phyloP scores from a whole-genome alignment of 2,113 vertebrate genomes.

The Gavialis gangeticus region DNA sequence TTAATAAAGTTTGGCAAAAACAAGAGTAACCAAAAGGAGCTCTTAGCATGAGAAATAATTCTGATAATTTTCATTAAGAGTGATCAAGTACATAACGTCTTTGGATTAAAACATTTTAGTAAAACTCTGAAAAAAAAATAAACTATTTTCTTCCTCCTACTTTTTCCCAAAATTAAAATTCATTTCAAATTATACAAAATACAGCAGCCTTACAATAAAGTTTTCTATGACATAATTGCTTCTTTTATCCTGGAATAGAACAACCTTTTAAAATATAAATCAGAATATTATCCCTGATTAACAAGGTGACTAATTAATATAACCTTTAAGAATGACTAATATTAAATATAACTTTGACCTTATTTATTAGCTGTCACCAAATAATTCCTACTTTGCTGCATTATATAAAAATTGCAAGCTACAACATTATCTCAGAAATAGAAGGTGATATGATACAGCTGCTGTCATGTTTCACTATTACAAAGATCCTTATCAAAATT shows the following conservation, averaged over 20 bases:
- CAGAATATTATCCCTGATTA: constrained; percentile 12
- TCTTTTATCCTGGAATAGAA: not conserved
- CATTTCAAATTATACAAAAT: not conserved
- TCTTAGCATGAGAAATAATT: not conserved
- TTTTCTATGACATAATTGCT: not conserved
- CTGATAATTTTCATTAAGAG: not conserved
- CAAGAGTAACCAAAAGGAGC: not conserved
- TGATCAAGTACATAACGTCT: not conserved
- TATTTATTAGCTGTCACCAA: constrained; percentile 21
- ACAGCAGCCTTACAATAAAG: not conserved
- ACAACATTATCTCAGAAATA: not conserved
- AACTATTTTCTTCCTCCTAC: not conserved
- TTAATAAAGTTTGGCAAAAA: not conserved
- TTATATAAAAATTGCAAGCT: not conserved
- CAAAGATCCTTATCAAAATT: constrained; percentile 58
- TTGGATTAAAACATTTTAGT: not conserved
- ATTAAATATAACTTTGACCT: not conserved
- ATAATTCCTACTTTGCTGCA: not conserved
- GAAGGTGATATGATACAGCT: constrained; percentile 56
- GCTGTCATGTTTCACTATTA: constrained; percentile 61
- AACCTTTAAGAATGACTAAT: not conserved
- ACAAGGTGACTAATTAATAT: not conserved
- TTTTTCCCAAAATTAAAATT: not conserved
- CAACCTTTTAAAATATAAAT: not conserved
- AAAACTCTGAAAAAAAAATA: not conserved